phyloP scores from a whole-genome alignment of 1,140 invertebrate species.

The Tetramorium parvispinum region DNA sequence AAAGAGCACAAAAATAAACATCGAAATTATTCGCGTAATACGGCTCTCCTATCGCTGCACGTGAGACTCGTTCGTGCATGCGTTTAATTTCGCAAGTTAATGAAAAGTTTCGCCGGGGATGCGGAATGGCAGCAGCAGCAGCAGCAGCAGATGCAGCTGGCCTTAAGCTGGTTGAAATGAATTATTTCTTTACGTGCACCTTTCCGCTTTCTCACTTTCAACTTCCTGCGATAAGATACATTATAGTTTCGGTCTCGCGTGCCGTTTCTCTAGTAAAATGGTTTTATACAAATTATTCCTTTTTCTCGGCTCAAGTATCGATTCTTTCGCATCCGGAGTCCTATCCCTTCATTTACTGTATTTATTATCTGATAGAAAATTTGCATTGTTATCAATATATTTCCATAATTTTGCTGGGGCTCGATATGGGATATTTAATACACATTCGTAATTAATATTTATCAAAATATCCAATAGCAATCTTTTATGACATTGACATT shows the following conservation, averaged over 20 bases:
- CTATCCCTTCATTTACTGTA: neutral
- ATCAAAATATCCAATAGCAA: neutral
- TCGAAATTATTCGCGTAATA: slow-evolving; percentile 43
- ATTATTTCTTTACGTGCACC: slow-evolving; percentile 31
- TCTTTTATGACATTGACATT: neutral
- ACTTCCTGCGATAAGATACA: slow-evolving; percentile 10
- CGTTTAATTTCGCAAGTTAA: slow-evolving; percentile 70
- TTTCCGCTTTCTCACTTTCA: slow-evolving; percentile 50
- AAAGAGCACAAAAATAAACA: neutral
- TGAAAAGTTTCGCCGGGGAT: slow-evolving; percentile 68
- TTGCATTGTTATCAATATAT: neutral
- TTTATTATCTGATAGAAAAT: neutral
- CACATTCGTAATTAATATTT: slow-evolving; percentile 7
- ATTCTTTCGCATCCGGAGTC: neutral
- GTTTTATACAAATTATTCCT: slow-evolving; percentile 7
- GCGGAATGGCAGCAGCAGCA: neutral
- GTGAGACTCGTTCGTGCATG: slow-evolving; percentile 47
- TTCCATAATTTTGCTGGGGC: neutral
- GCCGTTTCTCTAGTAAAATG: neutral
- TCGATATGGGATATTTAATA: neutral
- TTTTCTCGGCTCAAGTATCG: neutral
- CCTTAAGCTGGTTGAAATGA: slow-evolving; percentile 8
- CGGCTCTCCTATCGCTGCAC: slow-evolving; percentile 4
- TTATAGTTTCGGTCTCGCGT: neutral
- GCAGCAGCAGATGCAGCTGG: slow-evolving; percentile 40